Conservation (phyloP, 2,113 vertebrate genomes). For the Chiloscyllium plagiosum region DNA sequence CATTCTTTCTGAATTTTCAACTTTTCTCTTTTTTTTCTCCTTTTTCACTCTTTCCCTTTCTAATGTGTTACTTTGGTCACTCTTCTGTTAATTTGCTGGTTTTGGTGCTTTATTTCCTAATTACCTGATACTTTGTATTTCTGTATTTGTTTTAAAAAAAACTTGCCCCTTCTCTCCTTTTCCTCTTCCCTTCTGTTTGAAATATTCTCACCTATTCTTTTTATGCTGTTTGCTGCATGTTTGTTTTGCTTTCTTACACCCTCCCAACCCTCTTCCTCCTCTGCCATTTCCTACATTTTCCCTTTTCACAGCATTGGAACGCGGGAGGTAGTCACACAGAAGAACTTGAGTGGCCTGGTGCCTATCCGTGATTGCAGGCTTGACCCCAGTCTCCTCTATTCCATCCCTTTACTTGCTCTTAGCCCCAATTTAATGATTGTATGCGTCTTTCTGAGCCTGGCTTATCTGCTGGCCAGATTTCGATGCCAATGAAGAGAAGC, state of each 20-base stretch:
- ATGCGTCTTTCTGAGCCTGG: conserved; percentile 94
- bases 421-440: conserved; percentile 97
- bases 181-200: background rate
- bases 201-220: conserved; percentile 1
- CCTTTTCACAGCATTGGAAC: conserved; percentile 93
- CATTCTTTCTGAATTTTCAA: conserved; percentile 66
- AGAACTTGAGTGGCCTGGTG: conserved; percentile 97
- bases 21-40: conserved; percentile 80
- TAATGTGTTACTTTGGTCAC: conserved; percentile 40
- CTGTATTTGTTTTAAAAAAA: background rate
- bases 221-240: conserved; percentile 31
- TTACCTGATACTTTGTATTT: background rate
- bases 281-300: conserved; percentile 56
- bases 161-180: background rate
- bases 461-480: conserved; percentile 86
- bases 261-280: conserved; percentile 36
- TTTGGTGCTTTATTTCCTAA: background rate
- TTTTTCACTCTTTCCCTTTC: conserved; percentile 65
- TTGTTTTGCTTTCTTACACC: conserved; percentile 39
- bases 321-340: conserved; percentile 96
- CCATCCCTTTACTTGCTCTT: conserved; percentile 88
- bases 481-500: conserved; percentile 79
- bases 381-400: conserved; percentile 96
- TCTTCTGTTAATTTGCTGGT: conserved; percentile 43
- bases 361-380: conserved; percentile 90